Evolutionary conservation across 2,888 invertebrate species (phyloP).

Genomic region (Drosophila neonasuta): DNA sequence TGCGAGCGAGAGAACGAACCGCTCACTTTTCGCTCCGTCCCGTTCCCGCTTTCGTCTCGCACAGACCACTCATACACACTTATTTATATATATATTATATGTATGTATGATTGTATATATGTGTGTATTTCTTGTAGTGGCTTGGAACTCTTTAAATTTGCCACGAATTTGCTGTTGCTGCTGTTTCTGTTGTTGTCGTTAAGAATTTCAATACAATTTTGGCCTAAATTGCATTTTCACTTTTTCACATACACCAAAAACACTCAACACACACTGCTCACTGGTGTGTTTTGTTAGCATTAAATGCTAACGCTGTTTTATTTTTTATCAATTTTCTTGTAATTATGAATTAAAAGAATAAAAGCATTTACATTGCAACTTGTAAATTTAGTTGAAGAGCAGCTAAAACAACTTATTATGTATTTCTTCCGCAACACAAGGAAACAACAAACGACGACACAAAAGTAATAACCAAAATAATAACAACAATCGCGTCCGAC

Average conservation of each 20-base stretch:
- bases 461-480: constrained; percentile 62
- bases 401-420: constrained; percentile 43
- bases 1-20: constrained; percentile 36
- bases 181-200: constrained; percentile 46
- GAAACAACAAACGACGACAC: constrained; percentile 61
- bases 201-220: constrained; percentile 66
- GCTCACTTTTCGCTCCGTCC: constrained; percentile 55
- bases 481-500: constrained; percentile 55
- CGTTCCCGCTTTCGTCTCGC: constrained; percentile 26
- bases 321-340: constrained; percentile 13
- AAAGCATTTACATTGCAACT: constrained; percentile 54
- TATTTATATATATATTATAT: constrained; percentile 3
- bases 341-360: constrained; percentile 55
- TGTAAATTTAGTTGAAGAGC: constrained; percentile 23
- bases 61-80: constrained; percentile 13
- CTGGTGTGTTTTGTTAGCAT: constrained; percentile 6
- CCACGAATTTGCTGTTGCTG: constrained; percentile 46
- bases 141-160: constrained; percentile 37
- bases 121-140: constrained; percentile 32
- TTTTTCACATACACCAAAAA: constrained; percentile 51
- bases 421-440: constrained; percentile 56
- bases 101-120: background rate
- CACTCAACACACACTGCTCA: constrained; percentile 21
- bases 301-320: constrained; percentile 10
- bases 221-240: constrained; percentile 70